Base-by-base conservation (phyloP, 2,113 vertebrate species). In the Trichechus manatus region DNA sequence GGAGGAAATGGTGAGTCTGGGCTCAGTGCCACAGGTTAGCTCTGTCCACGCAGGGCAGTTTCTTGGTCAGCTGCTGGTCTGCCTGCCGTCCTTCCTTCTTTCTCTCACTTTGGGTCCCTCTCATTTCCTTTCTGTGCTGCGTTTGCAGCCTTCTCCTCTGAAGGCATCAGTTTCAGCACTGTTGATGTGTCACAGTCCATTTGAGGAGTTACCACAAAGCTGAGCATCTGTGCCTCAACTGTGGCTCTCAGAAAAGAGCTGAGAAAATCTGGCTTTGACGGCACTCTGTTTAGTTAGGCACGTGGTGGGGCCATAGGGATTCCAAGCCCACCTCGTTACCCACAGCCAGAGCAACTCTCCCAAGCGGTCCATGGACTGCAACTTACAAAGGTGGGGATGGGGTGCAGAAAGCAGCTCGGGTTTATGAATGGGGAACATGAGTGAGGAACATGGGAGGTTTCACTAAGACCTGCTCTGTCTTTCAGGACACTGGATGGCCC, bases 211-310 rank as follows among this genome's bases (percentile, higher is more conserved):
- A 42, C 29, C 31, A 23, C 15, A 77, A 82, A 23, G 25, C 31
- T 0, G 0, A 33, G 20, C 10, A 27, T 27, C 13, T 31, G 3
- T 50, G 39, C 27, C n/a, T 47, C 22, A 19, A 0, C 31, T 23
- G 27, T 10, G 20, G n/a, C 80, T 44, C 70, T 72, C 42, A 15
- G n/a, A 79, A 68, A 70, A 63, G 31, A 36, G 74, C 22, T 0
- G 10, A 80, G 42, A 53, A 63, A 33, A 63, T 22, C 29, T n/a
- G 70, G 10, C n/a, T 56, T 31, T n/a, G 29, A 9, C 59, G 31
- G 63, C 20, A 9, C 5, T 14, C 31, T 13, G 27, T 4, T 77
- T 27, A 47, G 63, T 27, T 42, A 10, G 63, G 27, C n/a, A n/a
- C 80, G 9, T 0, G 3, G 25, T 27, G 53, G 53, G 27, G 14